phyloP scores from a whole-genome alignment of 2,888 invertebrate species.

The Ctena decussata region DNA sequence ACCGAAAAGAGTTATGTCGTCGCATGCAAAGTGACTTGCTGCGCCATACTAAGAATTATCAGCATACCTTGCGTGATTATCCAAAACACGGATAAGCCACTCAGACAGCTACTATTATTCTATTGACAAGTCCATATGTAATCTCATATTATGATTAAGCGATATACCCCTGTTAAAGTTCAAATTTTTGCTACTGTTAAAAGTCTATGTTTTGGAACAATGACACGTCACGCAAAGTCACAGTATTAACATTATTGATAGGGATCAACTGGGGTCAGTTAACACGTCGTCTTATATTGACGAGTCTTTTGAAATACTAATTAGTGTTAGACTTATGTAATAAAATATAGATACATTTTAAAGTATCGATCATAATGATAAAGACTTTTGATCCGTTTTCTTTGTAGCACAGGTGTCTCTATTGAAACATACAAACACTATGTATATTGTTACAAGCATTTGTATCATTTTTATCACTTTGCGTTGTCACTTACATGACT shows the following conservation, averaged over 20 bases:
- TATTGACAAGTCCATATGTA: neutral
- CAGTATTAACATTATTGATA: too few relatives aligned
- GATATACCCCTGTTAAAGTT: neutral
- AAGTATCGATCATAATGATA: too few relatives aligned
- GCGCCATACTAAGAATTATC: too few relatives aligned
- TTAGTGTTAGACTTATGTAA: neutral
- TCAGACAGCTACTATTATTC: neutral
- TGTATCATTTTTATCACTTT: too few relatives aligned
- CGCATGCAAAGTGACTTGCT: too few relatives aligned
- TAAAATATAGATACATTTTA: neutral
- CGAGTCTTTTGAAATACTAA: neutral
- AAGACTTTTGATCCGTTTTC: neutral
- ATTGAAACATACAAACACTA: too few relatives aligned
- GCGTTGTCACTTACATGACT: too few relatives aligned
- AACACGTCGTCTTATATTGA: neutral
- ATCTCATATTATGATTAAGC: neutral
- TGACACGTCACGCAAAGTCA: neutral
- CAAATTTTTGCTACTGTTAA: neutral
- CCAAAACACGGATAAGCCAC: too few relatives aligned
- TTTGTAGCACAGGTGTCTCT: neutral
- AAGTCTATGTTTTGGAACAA: neutral
- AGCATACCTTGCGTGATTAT: too few relatives aligned
- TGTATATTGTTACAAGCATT: too few relatives aligned
- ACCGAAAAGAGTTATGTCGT: too few relatives aligned
- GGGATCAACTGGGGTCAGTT: neutral